Evolutionary conservation across 2,888 invertebrate genomes (phyloP), one percentile per base, ranked within the genome.

Genomic region (Heliconius charithonia): DNA sequence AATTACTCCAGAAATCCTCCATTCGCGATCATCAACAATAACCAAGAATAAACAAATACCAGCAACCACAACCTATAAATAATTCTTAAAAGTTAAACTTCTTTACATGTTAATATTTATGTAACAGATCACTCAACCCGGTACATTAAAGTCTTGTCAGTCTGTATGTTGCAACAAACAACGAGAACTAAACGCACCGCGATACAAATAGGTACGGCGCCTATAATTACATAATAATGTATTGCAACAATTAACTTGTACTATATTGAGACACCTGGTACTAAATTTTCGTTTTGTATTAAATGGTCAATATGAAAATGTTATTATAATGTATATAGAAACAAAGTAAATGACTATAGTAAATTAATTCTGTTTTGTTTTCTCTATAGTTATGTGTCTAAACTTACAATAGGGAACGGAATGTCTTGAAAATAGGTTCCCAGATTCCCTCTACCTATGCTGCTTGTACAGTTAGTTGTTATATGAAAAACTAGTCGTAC

Each of bases 81-180:
- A 67, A 16, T 7, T n/a, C 41, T 41, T 67, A 41, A 67, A 67
- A 67, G 25, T 25, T 16, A 41, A 67, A 67, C 41, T 25, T 19
- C 69, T 69, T 16, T 41, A 69, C 32, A 45, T 74, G 41, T 29
- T 12, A 63, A 63, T 74, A 74, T 74, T 74, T 74, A 74, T 63
- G 27, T 63, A 63, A 63, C 29, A 65, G 37, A 74, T 41, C 41
- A 41, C 62, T 74, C 62, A 63, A 74, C 37, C 65, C 32, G 32
- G 3, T 70, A 74, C 37, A 74, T 74, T 65, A 65, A 63, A 74
- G 63, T 22, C 63, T 74, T 74, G 74, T 63, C 74, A 74, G 72
- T 72, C 59, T 59, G 32, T 72, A 10, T 16, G 72, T 72, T 59
- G 72, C 72, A 72, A 72, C 72, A 32, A 59, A 59, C 59, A 32